Percentiles rank a stretch among this genome's conserved stretches.
These are phyloP conservation scores for Equus quagga DNA, from an alignment of 2,113 vertebrate genomes.

Conservation along the genomic window DNA sequence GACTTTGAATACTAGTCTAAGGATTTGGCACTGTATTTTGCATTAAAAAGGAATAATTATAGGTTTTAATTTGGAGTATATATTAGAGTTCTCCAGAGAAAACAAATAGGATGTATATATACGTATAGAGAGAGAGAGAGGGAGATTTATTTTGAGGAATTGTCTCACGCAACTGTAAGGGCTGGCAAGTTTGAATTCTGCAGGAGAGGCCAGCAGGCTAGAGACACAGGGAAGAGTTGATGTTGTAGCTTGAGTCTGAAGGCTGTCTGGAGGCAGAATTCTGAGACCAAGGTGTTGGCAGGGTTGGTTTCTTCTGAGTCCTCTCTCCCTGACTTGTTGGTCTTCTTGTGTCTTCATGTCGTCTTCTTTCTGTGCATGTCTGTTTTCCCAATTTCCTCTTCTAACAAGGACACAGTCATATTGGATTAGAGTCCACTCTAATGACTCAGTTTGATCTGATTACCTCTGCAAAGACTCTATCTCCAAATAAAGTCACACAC, in stretches of 20 bases:
- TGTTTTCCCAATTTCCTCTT: background rate
- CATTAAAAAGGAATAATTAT: background rate
- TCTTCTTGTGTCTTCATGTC: background rate
- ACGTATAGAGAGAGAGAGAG: background rate
- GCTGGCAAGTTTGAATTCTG: background rate
- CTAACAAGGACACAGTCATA: background rate
- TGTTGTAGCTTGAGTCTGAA: background rate
- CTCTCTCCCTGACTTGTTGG: background rate
- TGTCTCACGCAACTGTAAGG: rapidly evolving
- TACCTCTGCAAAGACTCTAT: background rate
- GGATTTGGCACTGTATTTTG: background rate
- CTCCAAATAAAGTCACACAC: background rate
- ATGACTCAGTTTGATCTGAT: background rate
- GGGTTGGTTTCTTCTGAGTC: too few relatives aligned
- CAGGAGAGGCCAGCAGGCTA: background rate
- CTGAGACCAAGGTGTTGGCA: background rate
- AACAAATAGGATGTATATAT: background rate
- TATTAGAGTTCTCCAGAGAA: background rate
- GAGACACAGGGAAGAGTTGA: background rate
- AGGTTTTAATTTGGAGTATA: background rate
- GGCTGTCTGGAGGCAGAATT: background rate
- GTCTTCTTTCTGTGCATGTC: background rate
- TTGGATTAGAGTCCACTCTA: background rate
- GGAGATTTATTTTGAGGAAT: background rate
- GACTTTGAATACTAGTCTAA: background rate